These are phyloP conservation scores for Lasioglossum vierecki DNA, from an alignment of 2,888 invertebrate genomes.

Conservation along the genomic window DNA sequence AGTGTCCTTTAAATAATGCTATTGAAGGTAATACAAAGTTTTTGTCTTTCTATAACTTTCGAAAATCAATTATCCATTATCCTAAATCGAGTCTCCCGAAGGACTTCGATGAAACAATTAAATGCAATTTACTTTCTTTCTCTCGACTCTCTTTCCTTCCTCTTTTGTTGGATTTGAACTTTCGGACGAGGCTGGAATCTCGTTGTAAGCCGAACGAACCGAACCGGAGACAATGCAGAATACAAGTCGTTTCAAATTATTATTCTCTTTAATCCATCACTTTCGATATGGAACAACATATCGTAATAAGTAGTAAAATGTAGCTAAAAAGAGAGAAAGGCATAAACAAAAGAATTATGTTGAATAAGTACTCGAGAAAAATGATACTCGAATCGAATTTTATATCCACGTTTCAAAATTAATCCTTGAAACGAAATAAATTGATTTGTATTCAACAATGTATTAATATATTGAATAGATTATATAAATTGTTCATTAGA, in stretches of 20 bases:
- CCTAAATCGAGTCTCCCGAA: neutral
- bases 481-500: no score
- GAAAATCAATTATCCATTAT: constrained; percentile 10
- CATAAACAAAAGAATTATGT: neutral
- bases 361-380: neutral
- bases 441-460: neutral
- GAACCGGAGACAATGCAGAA: neutral
- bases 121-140: constrained; percentile 11
- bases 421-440: neutral
- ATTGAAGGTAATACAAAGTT: neutral
- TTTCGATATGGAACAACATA: neutral
- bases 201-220: neutral
- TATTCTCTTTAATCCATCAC: neutral
- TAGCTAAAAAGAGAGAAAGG: neutral
- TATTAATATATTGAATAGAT: neutral
- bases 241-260: neutral
- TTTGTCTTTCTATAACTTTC: neutral
- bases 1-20: neutral
- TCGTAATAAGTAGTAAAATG: neutral
- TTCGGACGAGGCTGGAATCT: neutral
- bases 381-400: neutral
- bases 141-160: neutral
- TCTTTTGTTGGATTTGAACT: neutral
- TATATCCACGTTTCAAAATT: neutral
- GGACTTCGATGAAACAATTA: constrained; percentile 5